phyloP scores from a whole-genome alignment of 1,140 invertebrate species.

The Popillia japonica region DNA sequence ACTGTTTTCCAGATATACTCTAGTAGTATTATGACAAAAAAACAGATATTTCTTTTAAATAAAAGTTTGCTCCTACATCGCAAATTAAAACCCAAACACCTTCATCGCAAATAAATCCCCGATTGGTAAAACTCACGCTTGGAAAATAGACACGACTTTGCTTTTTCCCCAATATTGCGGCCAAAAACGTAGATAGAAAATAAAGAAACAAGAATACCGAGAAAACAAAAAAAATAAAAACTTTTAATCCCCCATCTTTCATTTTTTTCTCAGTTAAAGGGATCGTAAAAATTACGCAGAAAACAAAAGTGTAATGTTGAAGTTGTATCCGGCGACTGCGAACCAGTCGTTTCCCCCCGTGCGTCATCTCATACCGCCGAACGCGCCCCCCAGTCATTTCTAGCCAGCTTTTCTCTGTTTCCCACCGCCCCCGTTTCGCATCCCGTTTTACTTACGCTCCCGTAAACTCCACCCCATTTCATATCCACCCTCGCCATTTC shows the following conservation, averaged over 20 bases:
- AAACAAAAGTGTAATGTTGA: conserved; percentile 50
- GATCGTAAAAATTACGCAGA: conserved; percentile 48
- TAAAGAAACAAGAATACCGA: conserved; percentile 17
- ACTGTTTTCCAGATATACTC: too few species aligned
- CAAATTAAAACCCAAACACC: too few species aligned
- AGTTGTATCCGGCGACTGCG: conserved; percentile 39
- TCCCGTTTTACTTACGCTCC: conserved; percentile 62
- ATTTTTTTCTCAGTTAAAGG: conserved; percentile 26
- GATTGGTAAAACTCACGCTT: neutral
- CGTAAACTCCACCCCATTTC: conserved; percentile 62
- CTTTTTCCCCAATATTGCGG: neutral
- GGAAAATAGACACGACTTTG: neutral
- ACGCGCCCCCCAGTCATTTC: conserved; percentile 43
- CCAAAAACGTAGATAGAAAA: conserved; percentile 2
- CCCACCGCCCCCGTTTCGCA: conserved; percentile 57
- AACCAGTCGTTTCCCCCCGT: conserved; percentile 2
- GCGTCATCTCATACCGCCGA: too few species aligned
- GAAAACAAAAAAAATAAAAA: conserved; percentile 10
- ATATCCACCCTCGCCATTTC: conserved; percentile 61
- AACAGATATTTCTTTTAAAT: too few species aligned
- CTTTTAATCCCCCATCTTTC: conserved; percentile 28
- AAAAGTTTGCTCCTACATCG: too few species aligned
- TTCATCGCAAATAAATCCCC: neutral
- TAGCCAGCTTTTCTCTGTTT: conserved; percentile 51
- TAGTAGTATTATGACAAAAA: too few species aligned